Evolutionary conservation across 2,113 vertebrate species (phyloP), one percentile per base, ranked within the genome.

Genomic region (Cardinalis cardinalis): DNA sequence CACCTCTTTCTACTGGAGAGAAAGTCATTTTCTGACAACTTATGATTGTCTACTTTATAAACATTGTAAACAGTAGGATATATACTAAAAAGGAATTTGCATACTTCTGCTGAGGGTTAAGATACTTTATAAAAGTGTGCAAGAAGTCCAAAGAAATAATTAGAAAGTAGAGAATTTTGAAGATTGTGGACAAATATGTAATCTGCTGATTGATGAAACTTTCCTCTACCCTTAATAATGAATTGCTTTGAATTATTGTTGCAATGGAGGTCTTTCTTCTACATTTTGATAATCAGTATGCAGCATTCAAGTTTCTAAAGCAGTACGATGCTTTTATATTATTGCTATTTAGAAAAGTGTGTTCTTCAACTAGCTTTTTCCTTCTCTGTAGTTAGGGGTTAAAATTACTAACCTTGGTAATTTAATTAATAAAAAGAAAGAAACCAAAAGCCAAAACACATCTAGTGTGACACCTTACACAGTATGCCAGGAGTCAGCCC

Each of bases 401-500:
- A 85, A 93, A 92, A 90, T 72, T 21, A 88, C 71, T 86, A 92
- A 75, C 71, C n/a, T 59, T 87, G 52, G 86, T 84, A 79, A 73
- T 95, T 91, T 65, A n/a, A 61, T 70, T 60, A 43, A 49, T 43
- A 84, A 94, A 94, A 94, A 32, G 2, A 29, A 96, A 94, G 58
- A 81, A 24, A 34, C 2, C 3, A 32, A 14, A 53, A 44, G 0
- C 5, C 4, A 24, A 60, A 40, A 29, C 68, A 84, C 26, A 88
- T 80, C 65, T 78, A 66, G 44, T 40, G 51, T 84, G 51, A 79
- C 94, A 96, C 83, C 80, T 95, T 96, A 85, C 38, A 78, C 60
- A 86, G 32, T 82, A 94, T 87, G 90, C 94, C 87, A 93, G 88
- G 71, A 95, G 84, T 97, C 91, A 96, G 87, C 92, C 94, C 92